Evolutionary conservation across 2,797 vertebrate genomes (phyloP).

Genomic region (Enteromius thamalakanensis): DNA sequence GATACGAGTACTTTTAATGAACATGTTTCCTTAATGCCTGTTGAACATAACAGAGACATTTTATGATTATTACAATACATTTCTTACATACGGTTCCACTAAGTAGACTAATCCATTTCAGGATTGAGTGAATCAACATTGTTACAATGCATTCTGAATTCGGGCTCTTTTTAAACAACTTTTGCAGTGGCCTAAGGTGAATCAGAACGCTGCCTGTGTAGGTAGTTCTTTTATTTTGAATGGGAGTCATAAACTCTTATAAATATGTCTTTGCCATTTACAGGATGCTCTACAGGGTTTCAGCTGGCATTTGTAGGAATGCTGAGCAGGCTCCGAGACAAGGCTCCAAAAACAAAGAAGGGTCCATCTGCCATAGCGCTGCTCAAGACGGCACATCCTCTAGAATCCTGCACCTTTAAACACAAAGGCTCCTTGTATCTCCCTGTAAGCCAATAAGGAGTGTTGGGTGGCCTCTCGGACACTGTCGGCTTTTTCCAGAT

Average conservation of each 20-base stretch:
- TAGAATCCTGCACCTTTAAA: slow-evolving; percentile 61
- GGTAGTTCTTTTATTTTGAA: slow-evolving; percentile 22
- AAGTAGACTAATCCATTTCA: neutral
- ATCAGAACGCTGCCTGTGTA: neutral
- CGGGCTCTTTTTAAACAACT: too few species aligned
- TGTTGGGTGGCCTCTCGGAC: slow-evolving; percentile 55
- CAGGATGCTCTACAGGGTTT: slow-evolving; percentile 35
- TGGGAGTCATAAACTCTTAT: slow-evolving; percentile 49
- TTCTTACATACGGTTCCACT: too few species aligned
- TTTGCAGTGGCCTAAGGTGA: too few species aligned
- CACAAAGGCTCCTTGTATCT: slow-evolving; percentile 76
- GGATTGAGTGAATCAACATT: neutral
- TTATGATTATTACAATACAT: too few species aligned
- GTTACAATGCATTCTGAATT: too few species aligned
- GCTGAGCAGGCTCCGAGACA: slow-evolving; percentile 36
- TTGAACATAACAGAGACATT: too few species aligned
- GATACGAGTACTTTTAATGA: too few species aligned
- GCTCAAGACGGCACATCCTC: slow-evolving; percentile 50
- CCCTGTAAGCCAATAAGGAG: slow-evolving; percentile 74
- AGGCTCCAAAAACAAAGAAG: slow-evolving; percentile 42
- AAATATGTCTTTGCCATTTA: slow-evolving; percentile 35
- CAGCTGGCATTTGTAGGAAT: slow-evolving; percentile 38
- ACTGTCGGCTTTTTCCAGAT: slow-evolving; percentile 73
- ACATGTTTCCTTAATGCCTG: too few species aligned
- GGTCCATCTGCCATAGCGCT: slow-evolving; percentile 42